A percentile compares a stretch with the other conserved stretches of the same genome.
Conservation (phyloP, 2,888 invertebrate species). For the Galerucella pusilla region DNA sequence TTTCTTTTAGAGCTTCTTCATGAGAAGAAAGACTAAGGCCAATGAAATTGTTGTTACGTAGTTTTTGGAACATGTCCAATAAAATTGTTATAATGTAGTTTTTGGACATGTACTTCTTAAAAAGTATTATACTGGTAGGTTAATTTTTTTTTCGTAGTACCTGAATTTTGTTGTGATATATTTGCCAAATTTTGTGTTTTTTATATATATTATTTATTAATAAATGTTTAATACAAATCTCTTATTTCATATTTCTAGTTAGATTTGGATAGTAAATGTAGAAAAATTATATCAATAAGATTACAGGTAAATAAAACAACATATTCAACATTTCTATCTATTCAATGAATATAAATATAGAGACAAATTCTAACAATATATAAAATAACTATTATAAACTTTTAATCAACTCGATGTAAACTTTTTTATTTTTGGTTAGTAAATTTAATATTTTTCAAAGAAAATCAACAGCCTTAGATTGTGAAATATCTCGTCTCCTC, state of each 20-base stretch:
- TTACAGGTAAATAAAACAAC: slow-evolving; percentile 15
- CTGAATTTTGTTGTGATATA: slow-evolving; percentile 32
- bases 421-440: slow-evolving; percentile 39
- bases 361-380: slow-evolving; percentile 60
- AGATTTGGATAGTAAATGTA: too few relatives aligned
- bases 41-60: neutral
- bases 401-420: slow-evolving; percentile 56
- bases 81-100: too few relatives aligned
- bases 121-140: neutral
- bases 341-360: slow-evolving; percentile 59
- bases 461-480: slow-evolving; percentile 64
- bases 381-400: slow-evolving; percentile 57
- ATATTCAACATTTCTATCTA: slow-evolving; percentile 44
- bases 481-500: slow-evolving; percentile 61
- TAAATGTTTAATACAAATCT: neutral
- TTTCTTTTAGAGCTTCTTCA: slow-evolving; percentile 57
- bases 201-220: slow-evolving; percentile 9
- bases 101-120: neutral
- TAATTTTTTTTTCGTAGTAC: slow-evolving; percentile 19
- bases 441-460: slow-evolving; percentile 52
- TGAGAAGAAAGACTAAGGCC: slow-evolving; percentile 66
- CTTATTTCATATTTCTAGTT: neutral
- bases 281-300: too few relatives aligned
- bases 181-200: slow-evolving; percentile 21
- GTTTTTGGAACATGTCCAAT: neutral